These are phyloP conservation scores for Dryomyza anilis DNA, from an alignment of 2,888 invertebrate genomes.

Conservation along the genomic window DNA sequence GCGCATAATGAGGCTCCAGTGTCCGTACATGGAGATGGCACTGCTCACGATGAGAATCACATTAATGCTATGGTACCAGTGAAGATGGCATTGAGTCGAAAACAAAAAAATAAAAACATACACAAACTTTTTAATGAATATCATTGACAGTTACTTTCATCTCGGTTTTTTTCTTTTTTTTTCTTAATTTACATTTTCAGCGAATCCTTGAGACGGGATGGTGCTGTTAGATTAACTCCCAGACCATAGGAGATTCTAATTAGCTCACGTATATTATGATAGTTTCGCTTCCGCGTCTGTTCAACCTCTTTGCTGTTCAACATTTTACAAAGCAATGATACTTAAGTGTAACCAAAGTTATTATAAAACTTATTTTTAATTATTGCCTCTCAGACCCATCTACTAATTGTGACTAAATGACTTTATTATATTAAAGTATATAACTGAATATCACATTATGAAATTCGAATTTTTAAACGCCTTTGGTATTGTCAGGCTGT, in stretches of 20 bases:
- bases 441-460: too few species aligned
- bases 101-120: neutral
- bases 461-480: too few species aligned
- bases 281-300: constrained; percentile 39
- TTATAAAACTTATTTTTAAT: too few species aligned
- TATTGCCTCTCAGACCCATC: too few species aligned
- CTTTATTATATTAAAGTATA: too few species aligned
- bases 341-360: too few species aligned
- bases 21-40: constrained; percentile 44
- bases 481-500: neutral
- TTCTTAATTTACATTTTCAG: constrained; percentile 39
- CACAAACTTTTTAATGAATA: neutral
- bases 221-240: constrained; percentile 46
- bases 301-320: constrained; percentile 34
- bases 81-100: neutral
- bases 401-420: too few species aligned
- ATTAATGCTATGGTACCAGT: neutral
- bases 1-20: constrained; percentile 37
- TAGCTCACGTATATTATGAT: constrained; percentile 42
- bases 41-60: constrained; percentile 35
- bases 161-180: too few species aligned
- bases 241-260: constrained; percentile 39
- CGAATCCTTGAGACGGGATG: constrained; percentile 35
- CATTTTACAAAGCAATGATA: constrained; percentile 36
- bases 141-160: too few species aligned